Evolutionary conservation across 37 sponge, comb jelly and placozoan genomes (phyloP).

Genomic region (Tethya wilhelma): DNA sequence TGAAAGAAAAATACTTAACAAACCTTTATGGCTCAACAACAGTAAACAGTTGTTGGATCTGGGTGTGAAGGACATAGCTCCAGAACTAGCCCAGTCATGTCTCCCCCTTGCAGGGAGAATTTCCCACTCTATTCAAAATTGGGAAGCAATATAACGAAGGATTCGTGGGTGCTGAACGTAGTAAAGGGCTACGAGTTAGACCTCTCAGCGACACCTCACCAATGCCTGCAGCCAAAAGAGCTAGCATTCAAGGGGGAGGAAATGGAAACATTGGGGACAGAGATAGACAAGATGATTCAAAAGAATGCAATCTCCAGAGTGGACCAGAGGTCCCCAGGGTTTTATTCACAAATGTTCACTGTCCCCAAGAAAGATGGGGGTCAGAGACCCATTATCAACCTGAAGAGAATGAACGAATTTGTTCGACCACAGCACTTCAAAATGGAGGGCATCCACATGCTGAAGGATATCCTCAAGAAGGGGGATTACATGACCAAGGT

Average conservation of each 20-base stretch:
- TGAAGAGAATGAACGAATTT: conserved; percentile 32
- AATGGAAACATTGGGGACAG: not conserved
- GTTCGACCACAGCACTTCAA: conserved; percentile 49
- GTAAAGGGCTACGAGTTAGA: conserved; percentile 35
- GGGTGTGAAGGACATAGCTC: no score
- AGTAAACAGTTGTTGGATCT: no score
- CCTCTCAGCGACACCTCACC: not conserved
- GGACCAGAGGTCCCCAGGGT: conserved; percentile 6
- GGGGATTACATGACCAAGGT: conserved; percentile 35
- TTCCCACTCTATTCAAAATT: no score
- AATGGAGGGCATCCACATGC: conserved; percentile 52
- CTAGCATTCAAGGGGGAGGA: conserved; percentile 6
- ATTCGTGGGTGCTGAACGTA: conserved; percentile 47
- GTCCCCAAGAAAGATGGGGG: conserved; percentile 59
- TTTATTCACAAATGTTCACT: conserved; percentile 45
- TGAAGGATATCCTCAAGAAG: conserved; percentile 35
- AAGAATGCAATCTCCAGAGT: not conserved
- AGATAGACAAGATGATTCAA: conserved; percentile 22
- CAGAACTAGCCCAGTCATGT: no score
- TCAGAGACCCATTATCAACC: conserved; percentile 55
- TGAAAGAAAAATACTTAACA: not conserved
- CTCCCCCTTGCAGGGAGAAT: no score
- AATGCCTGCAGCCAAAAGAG: conserved; percentile 2
- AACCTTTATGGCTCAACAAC: no score
- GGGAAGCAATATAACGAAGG: conserved; percentile 13